A percentile compares a stretch with the other conserved stretches of the same genome.
phyloP scores from a whole-genome alignment of 2,888 invertebrate genomes.

The Bombylius major region DNA sequence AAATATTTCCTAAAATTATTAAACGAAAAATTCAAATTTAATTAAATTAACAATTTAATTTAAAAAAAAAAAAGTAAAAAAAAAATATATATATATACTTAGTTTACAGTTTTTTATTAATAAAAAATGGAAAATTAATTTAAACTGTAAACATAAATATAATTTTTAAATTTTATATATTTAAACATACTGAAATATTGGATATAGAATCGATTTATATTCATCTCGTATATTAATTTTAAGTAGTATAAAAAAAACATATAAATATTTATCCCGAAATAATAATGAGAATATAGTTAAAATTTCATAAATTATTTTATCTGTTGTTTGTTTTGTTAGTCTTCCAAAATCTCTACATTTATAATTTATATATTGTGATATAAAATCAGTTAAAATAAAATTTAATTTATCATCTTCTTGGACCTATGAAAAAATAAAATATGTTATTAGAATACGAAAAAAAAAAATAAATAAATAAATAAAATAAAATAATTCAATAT shows the following conservation, averaged over 20 bases:
- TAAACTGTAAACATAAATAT: background rate
- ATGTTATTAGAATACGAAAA: background rate
- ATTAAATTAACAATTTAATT: background rate
- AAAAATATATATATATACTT: background rate
- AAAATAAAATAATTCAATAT: background rate
- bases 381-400: conserved; percentile 14
- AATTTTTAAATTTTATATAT: background rate
- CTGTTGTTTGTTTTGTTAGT: conserved; percentile 6
- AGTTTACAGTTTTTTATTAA: too few species aligned
- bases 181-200: conserved; percentile 14
- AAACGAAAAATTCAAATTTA: background rate
- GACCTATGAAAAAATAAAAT: conserved; percentile 9
- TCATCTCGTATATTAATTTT: conserved; percentile 10
- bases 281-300: conserved; percentile 8
- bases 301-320: conserved; percentile 9
- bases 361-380: conserved; percentile 15
- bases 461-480: background rate
- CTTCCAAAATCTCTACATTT: conserved; percentile 11
- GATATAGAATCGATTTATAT: conserved; percentile 12
- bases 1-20: conserved; percentile 11
- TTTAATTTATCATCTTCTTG: conserved; percentile 13
- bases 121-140: too few species aligned
- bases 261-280: conserved; percentile 11
- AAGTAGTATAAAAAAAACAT: conserved; percentile 13
- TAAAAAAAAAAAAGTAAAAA: background rate